A percentile compares a stretch with the other conserved stretches of the same genome.
phyloP scores from a whole-genome alignment of 2,888 invertebrate species.

The Conus canariensis region DNA sequence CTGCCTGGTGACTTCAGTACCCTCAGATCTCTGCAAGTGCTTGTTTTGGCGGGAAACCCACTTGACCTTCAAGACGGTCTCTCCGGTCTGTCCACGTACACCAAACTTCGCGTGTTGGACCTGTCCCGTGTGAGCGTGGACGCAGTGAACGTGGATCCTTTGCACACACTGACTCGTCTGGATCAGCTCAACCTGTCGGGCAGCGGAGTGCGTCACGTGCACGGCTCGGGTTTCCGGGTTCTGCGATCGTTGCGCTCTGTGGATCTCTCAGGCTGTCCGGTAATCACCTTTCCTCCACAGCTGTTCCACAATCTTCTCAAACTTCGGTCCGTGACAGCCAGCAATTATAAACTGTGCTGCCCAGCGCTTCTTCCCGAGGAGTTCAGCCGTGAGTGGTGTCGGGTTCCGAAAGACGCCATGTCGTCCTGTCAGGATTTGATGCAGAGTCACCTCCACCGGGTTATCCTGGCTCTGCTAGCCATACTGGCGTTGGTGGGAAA shows the following conservation, averaged over 20 bases:
- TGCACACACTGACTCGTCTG: not conserved
- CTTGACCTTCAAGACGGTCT: too few species aligned
- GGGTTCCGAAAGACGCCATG: not conserved
- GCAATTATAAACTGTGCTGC: slow-evolving; percentile 33
- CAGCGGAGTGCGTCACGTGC: not conserved
- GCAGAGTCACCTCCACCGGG: not conserved
- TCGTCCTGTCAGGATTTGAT: slow-evolving; percentile 37
- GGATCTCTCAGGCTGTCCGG: not conserved
- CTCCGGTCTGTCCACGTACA: not conserved
- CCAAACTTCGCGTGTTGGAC: not conserved
- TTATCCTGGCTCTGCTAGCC: not conserved
- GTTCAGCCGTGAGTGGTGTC: not conserved
- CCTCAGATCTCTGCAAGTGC: not conserved
- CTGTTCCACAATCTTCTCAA: not conserved
- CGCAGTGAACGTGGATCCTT: not conserved
- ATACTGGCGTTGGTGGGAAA: slow-evolving; percentile 22
- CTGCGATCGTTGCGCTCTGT: not conserved
- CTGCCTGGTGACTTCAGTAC: not conserved
- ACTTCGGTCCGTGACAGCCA: not conserved
- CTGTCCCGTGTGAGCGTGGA: not conserved
- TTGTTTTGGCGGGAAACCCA: too few species aligned
- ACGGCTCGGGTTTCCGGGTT: not conserved
- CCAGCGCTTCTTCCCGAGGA: not conserved
- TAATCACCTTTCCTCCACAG: not conserved
- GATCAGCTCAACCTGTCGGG: not conserved